Percentiles rank a stretch among this genome's conserved stretches.
phyloP scores from a whole-genome alignment of 1,140 invertebrate species.

The Reticulitermes speratus region DNA sequence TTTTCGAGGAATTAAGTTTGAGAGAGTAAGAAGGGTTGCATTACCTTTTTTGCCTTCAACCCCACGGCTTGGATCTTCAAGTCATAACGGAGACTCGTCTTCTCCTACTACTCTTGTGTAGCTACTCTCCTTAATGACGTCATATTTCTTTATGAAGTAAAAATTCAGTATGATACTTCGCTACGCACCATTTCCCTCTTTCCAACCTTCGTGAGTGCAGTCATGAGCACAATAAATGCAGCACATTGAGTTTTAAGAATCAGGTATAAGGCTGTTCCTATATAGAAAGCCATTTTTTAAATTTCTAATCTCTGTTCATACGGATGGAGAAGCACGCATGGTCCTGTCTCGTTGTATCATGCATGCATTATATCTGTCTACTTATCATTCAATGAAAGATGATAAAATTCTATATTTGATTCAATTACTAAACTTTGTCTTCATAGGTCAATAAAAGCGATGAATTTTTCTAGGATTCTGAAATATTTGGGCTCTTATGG shows the following conservation, averaged over 20 bases:
- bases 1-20: background rate
- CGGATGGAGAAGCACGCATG: no score
- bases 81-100: conserved; percentile 19
- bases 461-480: no score
- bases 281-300: no score
- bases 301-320: no score
- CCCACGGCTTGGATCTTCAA: background rate
- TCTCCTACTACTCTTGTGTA: background rate
- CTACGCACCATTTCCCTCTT: conserved; percentile 21
- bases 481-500: no score
- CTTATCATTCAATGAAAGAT: no score
- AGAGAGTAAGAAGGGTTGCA: background rate
- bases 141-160: conserved; percentile 29
- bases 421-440: no score
- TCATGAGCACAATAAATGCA: background rate
- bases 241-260: background rate
- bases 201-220: conserved; percentile 16
- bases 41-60: background rate
- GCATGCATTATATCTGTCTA: no score
- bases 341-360: no score
- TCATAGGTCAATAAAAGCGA: no score
- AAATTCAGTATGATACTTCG: conserved; percentile 28
- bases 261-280: no score
- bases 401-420: no score
- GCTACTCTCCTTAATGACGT: conserved; percentile 22